Conservation (phyloP, 2,888 invertebrate genomes). For the Entomobrya proxima region DNA sequence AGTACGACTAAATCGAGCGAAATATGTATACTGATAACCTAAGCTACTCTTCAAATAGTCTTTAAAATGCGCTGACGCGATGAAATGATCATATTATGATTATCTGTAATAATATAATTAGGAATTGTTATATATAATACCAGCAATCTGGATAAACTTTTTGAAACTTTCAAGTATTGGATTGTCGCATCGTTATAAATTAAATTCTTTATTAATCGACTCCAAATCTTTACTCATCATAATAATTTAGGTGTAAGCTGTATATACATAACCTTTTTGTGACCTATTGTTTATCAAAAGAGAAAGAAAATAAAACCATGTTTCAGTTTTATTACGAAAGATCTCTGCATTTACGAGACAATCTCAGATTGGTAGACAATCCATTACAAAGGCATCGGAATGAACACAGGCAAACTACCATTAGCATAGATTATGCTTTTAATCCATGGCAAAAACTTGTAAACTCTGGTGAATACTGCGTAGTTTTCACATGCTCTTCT, state of each 20-base stretch:
- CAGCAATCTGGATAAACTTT: too few relatives aligned
- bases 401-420: conserved; percentile 10
- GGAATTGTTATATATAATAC: too few relatives aligned
- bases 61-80: too few relatives aligned
- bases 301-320: conserved; percentile 2
- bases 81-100: too few relatives aligned
- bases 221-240: conserved; percentile 6
- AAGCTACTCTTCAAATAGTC: too few relatives aligned
- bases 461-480: conserved; percentile 64
- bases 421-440: conserved; percentile 44
- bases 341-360: too few relatives aligned
- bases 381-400: conserved; percentile 13
- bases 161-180: too few relatives aligned
- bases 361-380: not conserved
- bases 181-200: too few relatives aligned
- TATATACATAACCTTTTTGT: not conserved
- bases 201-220: too few relatives aligned
- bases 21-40: conserved; percentile 14
- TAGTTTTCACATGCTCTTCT: conserved; percentile 66
- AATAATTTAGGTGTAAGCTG: not conserved
- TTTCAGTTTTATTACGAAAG: not conserved
- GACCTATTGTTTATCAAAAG: not conserved
- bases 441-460: conserved; percentile 62
- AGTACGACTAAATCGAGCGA: not conserved
- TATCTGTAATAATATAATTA: too few relatives aligned